Evolutionary conservation across 2,797 vertebrate species (phyloP), one percentile per base, ranked within the genome.

Genomic region (Pseudochromis fuscus): DNA sequence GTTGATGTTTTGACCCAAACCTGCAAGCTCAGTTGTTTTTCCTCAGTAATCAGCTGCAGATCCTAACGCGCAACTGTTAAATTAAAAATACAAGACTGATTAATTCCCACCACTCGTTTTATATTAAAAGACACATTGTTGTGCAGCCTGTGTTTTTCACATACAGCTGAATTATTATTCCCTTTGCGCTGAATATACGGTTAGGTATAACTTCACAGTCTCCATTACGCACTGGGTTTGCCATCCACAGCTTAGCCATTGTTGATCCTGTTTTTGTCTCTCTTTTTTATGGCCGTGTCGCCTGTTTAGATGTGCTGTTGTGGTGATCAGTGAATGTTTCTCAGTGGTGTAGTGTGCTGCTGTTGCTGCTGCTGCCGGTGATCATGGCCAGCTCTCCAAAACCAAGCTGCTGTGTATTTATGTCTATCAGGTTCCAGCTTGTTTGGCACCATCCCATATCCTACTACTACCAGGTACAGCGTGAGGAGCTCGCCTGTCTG

Each of bases 401-500:
- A 30, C 4, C 13, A 12, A 80, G 70, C 60, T 63, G n/a, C n/a
- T n/a, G n/a, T n/a, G 55, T 72, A 63, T 85, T 76, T 66, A 31
- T 66, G 68, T 71, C 67, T 58, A 72, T 80, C 74, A 70, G 79
- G 77, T 83, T 82, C 70, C 79, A 77, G 82, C 83, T 85, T 77
- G 84, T 79, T 86, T 86, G 88, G 81, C 81, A 67, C 81, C 68
- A 60, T 70, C 83, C 79, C 72, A 60, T 44, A n/a, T 76, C 59
- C 58, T 31, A 61, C 79, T 74, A 77, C 71, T 27, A 77, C 69
- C 68, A 78, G 77, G 75, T 83, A 75, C 46, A 68, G 62, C 70
- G 11, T 10, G 52, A 25, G 49, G 60, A 62, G 55, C 74, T 60
- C 49, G 15, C 12, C 37, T 35, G 59, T 57, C 68, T 73, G 79